Base-by-base conservation (phyloP, 2,797 vertebrate species). In the Ctenopoma kingsleyae region DNA sequence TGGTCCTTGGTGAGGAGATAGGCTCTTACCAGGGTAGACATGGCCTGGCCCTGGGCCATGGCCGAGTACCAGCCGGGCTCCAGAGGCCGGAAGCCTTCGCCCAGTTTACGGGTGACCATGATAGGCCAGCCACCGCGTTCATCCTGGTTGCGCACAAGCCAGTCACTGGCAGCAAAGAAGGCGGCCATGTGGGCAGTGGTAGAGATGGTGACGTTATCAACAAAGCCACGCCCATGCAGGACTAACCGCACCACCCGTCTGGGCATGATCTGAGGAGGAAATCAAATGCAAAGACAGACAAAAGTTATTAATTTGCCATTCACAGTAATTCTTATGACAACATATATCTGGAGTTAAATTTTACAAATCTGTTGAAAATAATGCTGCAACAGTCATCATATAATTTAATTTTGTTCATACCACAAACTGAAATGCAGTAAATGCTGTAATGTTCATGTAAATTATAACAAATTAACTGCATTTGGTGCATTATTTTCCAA, bases 1-100 rank as follows among this genome's bases (percentile, higher is more conserved):
- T 94, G 95, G 55, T 99, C 96, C 89, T 95, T 97, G 6, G 97
- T 99, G 76, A 99, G 89, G n/a, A 97, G 93, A 87, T 97, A 98
- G 1, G 98, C 98, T 72, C 98, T 89, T 73, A 99, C 97, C 80
- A 99, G 84, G 0, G 97, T 99, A 12, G 98, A 99, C 88, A 99
- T 99, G 82, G 97, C 98, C 88, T 99, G 98, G 13, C 98, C 98
- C 53, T 99, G 98, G 1, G 98, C 98, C 98, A 99, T 99, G 83
- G 98, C 98, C 0, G 98, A 99, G 91, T 99, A 99, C 98, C 98
- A 99, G 57, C 98, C 98, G 0, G 98, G 98, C 38, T 99, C 98
- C 85, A 99, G 76, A 0, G 98, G 91, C 25, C 87, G 95, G 85
- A 99, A 99, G 15, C 98, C 97, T 36, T 99, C 98, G 0, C 98